phyloP scores from a whole-genome alignment of 2,113 vertebrate species.

The Taurulus bubalis region DNA sequence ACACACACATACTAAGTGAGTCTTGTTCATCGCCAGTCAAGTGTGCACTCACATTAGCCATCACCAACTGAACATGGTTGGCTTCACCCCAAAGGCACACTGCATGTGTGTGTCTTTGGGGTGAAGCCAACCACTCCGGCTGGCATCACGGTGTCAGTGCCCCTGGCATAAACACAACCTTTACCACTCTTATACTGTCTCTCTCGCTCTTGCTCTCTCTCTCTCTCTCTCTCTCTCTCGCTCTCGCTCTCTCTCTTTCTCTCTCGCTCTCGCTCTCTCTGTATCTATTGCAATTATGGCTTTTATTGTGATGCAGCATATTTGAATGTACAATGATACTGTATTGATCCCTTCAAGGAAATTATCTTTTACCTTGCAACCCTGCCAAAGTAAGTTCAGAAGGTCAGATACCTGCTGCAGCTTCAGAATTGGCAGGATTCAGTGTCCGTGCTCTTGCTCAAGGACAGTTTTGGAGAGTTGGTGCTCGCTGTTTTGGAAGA shows the following conservation, averaged over 20 bases:
- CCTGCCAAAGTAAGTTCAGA: slow-evolving; percentile 29
- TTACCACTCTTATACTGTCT: slow-evolving; percentile 53
- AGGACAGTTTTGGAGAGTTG: slow-evolving; percentile 2
- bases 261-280: slow-evolving; percentile 15
- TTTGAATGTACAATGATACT: slow-evolving; percentile 21
- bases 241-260: slow-evolving; percentile 34
- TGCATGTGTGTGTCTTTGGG: not conserved
- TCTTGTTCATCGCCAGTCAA: slow-evolving; percentile 52
- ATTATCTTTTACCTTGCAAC: slow-evolving; percentile 7
- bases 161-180: slow-evolving; percentile 73
- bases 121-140: slow-evolving; percentile 28
- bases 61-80: slow-evolving; percentile 54
- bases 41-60: slow-evolving; percentile 60
- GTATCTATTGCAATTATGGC: slow-evolving; percentile 12
- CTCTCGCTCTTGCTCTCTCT: slow-evolving; percentile 14
- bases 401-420: slow-evolving; percentile 1
- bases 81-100: slow-evolving; percentile 37
- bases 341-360: slow-evolving; percentile 6
- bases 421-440: not conserved
- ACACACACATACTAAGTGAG: slow-evolving; percentile 18
- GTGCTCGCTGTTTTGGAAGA: not conserved
- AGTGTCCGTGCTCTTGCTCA: slow-evolving; percentile 12
- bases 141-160: slow-evolving; percentile 62
- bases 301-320: slow-evolving; percentile 37
- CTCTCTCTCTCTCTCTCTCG: not conserved